These are phyloP conservation scores for Hemicordylus capensis DNA, from an alignment of 2,113 vertebrate species.

Conservation along the genomic window DNA sequence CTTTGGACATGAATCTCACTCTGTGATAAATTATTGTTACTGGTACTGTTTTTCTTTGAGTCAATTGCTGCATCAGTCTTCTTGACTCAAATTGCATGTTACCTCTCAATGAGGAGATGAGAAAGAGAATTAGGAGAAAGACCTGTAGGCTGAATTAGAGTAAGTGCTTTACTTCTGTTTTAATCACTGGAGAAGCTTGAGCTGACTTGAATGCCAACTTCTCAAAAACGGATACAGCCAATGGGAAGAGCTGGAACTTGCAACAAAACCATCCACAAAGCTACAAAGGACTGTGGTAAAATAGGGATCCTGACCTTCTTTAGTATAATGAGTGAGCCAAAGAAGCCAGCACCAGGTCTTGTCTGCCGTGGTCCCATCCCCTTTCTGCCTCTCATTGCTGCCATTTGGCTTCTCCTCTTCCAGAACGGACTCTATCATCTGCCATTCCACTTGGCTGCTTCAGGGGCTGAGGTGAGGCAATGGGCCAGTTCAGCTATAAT, in stretches of 20 bases:
- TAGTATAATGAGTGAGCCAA: neutral
- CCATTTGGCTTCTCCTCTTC: too few species aligned
- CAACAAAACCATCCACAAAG: neutral
- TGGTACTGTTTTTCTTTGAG: constrained; percentile 42
- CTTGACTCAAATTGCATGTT: constrained; percentile 41
- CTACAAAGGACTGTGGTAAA: too few species aligned
- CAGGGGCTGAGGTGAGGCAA: too few species aligned
- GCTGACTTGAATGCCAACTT: neutral
- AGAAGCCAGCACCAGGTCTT: neutral
- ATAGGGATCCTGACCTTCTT: neutral
- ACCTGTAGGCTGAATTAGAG: constrained; percentile 12
- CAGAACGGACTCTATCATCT: too few species aligned
- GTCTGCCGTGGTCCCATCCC: neutral
- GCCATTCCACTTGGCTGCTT: too few species aligned
- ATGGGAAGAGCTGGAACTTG: neutral
- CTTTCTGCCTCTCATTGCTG: neutral
- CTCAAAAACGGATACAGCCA: neutral
- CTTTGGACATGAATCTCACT: constrained; percentile 58
- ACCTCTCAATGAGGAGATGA: constrained; percentile 22
- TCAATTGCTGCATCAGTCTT: neutral
- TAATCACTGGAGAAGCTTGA: constrained; percentile 18
- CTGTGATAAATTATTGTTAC: constrained; percentile 45
- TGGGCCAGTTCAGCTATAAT: too few species aligned
- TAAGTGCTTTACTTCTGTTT: constrained; percentile 31
- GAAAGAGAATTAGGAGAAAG: constrained; percentile 28